phyloP scores from a whole-genome alignment of 2,888 invertebrate genomes.

The Leucania comma region DNA sequence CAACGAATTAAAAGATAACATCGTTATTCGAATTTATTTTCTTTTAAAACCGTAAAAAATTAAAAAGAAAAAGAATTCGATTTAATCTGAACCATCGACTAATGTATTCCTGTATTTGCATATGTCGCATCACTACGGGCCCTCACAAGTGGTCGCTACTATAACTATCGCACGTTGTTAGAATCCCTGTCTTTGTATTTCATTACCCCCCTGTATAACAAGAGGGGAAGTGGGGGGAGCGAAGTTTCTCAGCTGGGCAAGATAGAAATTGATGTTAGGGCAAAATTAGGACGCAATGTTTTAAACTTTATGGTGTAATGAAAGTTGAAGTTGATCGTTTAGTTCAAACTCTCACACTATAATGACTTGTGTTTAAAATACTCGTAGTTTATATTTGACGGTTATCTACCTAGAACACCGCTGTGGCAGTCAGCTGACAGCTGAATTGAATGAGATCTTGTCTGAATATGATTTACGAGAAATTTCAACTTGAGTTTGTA shows the following conservation, averaged over 20 bases:
- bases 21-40: constrained; percentile 40
- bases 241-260: constrained; percentile 36
- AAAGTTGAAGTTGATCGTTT: not conserved
- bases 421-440: not conserved
- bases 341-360: not conserved
- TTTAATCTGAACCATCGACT: constrained; percentile 48
- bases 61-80: constrained; percentile 13
- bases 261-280: constrained; percentile 36
- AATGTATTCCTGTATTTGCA: constrained; percentile 63
- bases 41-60: constrained; percentile 35
- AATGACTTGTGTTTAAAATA: not conserved
- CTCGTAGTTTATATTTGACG: constrained; percentile 9
- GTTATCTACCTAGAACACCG: not conserved
- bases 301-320: not conserved
- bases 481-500: constrained; percentile 8
- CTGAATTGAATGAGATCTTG: constrained; percentile 35
- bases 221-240: constrained; percentile 23
- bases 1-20: constrained; percentile 54
- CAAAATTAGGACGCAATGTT: constrained; percentile 20
- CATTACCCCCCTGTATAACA: constrained; percentile 57
- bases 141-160: constrained; percentile 77
- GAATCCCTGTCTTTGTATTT: constrained; percentile 62
- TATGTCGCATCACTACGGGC: constrained; percentile 74
- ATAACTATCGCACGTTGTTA: constrained; percentile 63
- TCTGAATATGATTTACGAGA: constrained; percentile 30